Evolutionary conservation across 2,888 invertebrate genomes (phyloP).

Genomic region (Chironomus riparius): DNA sequence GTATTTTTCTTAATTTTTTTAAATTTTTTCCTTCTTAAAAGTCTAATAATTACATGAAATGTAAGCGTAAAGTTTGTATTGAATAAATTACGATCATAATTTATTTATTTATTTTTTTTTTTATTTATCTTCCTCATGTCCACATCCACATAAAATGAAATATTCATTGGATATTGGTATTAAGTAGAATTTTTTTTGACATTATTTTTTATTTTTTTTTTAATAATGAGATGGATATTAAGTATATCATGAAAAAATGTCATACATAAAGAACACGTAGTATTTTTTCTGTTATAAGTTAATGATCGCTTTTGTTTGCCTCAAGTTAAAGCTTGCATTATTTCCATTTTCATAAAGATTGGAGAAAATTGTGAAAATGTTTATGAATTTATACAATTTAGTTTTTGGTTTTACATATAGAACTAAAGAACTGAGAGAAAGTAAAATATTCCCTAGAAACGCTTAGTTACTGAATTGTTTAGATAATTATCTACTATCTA

Average conservation of each 20-base stretch:
- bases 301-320: constrained; percentile 1
- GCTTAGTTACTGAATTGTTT: not conserved
- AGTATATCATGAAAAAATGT: not conserved
- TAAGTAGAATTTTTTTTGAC: not conserved
- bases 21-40: not conserved
- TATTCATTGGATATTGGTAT: not conserved
- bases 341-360: not conserved
- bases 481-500: not conserved
- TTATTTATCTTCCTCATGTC: not conserved
- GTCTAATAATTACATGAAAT: constrained; percentile 16
- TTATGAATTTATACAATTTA: not conserved
- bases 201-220: not conserved
- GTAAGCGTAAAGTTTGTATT: constrained; percentile 21
- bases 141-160: not conserved
- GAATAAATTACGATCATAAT: constrained; percentile 22
- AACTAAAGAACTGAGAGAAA: not conserved
- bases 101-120: not conserved
- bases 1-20: not conserved
- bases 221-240: not conserved
- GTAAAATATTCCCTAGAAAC: not conserved
- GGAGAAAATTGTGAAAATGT: not conserved
- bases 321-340: constrained; percentile 14
- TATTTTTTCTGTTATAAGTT: not conserved
- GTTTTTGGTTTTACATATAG: not conserved
- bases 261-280: not conserved